These are phyloP conservation scores for Osmerus mordax DNA, from an alignment of 2,113 vertebrate species.

Conservation along the genomic window DNA sequence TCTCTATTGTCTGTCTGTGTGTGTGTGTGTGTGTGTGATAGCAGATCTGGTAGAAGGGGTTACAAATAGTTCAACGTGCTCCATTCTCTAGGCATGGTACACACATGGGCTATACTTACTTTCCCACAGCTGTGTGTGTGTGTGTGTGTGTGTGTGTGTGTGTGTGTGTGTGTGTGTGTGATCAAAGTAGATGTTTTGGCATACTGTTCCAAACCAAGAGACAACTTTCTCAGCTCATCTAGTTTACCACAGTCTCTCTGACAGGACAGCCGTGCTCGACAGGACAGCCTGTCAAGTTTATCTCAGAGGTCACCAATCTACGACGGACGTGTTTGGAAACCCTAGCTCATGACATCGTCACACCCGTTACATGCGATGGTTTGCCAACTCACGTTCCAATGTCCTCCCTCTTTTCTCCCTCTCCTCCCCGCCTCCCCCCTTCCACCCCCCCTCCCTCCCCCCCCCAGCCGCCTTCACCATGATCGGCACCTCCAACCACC, in stretches of 20 bases:
- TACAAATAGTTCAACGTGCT: no score
- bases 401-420: not conserved
- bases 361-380: not conserved
- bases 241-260: not conserved
- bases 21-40: no score
- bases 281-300: not conserved
- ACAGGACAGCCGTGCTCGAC: no score
- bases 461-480: conserved; percentile 95
- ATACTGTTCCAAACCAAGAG: not conserved
- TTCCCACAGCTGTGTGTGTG: not conserved
- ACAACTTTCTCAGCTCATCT: not conserved
- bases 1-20: not conserved
- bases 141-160: not conserved
- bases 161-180: not conserved
- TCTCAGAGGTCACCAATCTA: no score
- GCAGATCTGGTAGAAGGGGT: not conserved
- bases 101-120: no score
- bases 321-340: no score
- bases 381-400: not conserved
- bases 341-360: no score
- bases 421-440: not conserved
- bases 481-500: conserved; percentile 97
- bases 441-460: not conserved
- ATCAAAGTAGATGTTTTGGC: no score
- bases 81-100: no score